These are phyloP conservation scores for Nyctibius bracteatus DNA, from an alignment of 2,113 vertebrate species.

Conservation along the genomic window DNA sequence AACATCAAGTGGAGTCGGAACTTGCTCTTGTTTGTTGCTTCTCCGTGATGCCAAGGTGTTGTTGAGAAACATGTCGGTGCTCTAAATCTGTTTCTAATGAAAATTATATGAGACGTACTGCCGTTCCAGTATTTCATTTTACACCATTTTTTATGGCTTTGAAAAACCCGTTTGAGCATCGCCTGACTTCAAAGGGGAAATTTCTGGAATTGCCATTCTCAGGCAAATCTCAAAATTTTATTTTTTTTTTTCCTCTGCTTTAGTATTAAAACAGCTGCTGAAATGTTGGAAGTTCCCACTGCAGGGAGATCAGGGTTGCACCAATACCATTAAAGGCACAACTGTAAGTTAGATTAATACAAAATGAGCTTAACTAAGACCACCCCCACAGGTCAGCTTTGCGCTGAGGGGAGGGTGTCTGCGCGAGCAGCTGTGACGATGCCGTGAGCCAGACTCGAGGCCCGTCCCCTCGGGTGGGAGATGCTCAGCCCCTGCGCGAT, in stretches of 20 bases:
- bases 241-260: neutral
- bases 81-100: neutral
- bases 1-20: neutral
- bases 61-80: neutral
- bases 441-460: neutral
- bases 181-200: neutral
- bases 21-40: neutral
- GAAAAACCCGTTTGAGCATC: neutral
- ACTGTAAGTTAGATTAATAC: neutral
- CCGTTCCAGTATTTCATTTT: neutral
- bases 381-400: too few relatives aligned
- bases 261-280: neutral
- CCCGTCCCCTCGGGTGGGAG: neutral
- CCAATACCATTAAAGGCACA: neutral
- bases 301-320: neutral
- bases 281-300: neutral
- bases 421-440: neutral
- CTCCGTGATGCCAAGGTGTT: neutral
- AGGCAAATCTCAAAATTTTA: neutral
- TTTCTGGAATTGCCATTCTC: neutral
- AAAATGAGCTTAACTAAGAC: neutral
- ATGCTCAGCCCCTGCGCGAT: neutral
- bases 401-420: fast-evolving
- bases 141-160: neutral
- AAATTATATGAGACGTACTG: neutral